Base-by-base conservation (phyloP, 2,113 vertebrate genomes). In the Monopterus albus region DNA sequence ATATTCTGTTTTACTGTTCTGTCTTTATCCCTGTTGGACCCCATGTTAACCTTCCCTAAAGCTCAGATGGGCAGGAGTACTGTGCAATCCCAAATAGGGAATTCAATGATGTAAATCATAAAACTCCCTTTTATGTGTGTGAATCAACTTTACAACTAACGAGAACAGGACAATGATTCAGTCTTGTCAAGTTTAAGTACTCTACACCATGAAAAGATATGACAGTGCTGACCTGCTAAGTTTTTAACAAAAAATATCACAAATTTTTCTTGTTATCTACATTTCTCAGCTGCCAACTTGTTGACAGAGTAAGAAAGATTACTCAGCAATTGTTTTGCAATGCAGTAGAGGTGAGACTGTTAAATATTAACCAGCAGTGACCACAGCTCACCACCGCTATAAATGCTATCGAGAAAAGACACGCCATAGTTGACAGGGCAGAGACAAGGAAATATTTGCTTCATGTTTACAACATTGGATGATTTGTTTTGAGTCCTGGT, bases 11-110 rank as follows among this genome's bases (percentile, higher is more conserved):
- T 69, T 17, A 43, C 21, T 28, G 50, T 18, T 65, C 57, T 23
- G 51, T 70, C 56, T 46, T 20, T 21, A 17, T 64, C 20, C 13
- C 50, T 42, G 40, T 43, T 2, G 7, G 2, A 0, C 15, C 7
- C 20, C 7, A 13, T 47, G 6, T 55, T 65, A 25, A 25, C 31
- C 40, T 23, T 40, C 23, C 52, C 26, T 53, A 12, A 73, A 82
- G 28, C 28, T 18, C 21, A 53, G 80, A 88, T 79, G 29, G 18
- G 56, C 18, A 36, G 53, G 50, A 72, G 76, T 78, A 61, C 13
- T 51, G 73, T 39, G 66, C 17, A 23, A 29, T 36, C 36, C 50
- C 53, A 68, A 33, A 38, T 8, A 53, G n/a, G 29, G 46, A 43
- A 33, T 8, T 6, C 18, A 42, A 29, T 72, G 62, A 79, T 39